Evolutionary conservation across 2,888 invertebrate species (phyloP), one percentile per base, ranked within the genome.

Genomic region (Phengaris alcon): DNA sequence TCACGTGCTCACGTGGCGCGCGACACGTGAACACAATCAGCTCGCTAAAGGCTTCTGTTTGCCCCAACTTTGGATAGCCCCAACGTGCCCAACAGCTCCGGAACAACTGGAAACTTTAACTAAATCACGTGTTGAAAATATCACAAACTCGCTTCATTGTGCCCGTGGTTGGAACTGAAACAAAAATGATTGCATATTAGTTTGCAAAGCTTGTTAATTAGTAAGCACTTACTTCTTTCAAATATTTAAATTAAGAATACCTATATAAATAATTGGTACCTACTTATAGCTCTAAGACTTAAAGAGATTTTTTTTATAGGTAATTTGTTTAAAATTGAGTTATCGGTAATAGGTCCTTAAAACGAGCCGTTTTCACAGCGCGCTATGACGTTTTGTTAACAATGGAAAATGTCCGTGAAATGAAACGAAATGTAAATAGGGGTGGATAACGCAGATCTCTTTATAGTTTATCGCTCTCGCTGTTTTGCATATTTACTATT

Each of bases 71-170:
- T 85, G 83, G 85, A 79, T 77, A 77, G 77, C 77, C 77, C 79
- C 64, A 89, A 90, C 90, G 88, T 88, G 89, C 86, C 85, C 77
- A 88, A 88, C 83, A 87, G 86, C 87, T 85, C 82, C 83, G 85
- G 87, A 86, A 81, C 83, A 83, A 83, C 85, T 84, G 79, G 79
- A 85, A 90, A 90, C 86, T 90, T 87, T 68, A 74, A 74, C 78
- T 77, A 81, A 84, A 82, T 87, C 89, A 90, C 90, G 90, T 90
- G 88, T 64, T 44, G 64, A 35, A 87, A 82, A 86, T 83, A 85
- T 85, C 84, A 81, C 81, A 79, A 75, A 75, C 52, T 72, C 68
- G 75, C 75, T 74, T 75, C 72, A 74, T 75, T 79, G 74, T 73
- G 73, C 75, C 13, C 73, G 48, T 72, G 35, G 12, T 64, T 64